Conservation (phyloP, 1,140 invertebrate genomes). For the Pseudomyrmex dendroicus region DNA sequence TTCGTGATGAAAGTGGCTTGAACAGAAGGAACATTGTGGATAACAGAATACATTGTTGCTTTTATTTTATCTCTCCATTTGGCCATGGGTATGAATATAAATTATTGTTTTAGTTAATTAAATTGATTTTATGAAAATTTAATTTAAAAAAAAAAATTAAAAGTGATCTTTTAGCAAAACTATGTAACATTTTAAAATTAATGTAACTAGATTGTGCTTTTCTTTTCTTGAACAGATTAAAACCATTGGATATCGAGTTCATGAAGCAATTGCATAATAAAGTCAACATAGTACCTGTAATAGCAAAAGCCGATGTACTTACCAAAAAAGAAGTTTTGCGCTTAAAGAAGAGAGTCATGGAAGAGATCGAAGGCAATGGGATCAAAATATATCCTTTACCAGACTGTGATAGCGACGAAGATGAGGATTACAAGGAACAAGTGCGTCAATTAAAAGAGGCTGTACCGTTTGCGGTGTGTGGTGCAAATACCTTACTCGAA, state of each 20-base stretch:
- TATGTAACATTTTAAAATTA: constrained; percentile 14
- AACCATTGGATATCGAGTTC: constrained; percentile 97
- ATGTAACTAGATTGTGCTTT: constrained; percentile 50
- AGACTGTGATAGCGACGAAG: constrained; percentile 97
- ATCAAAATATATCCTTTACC: constrained; percentile 98
- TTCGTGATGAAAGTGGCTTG: constrained; percentile 95
- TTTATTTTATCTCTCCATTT: constrained; percentile 99
- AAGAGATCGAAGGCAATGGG: constrained; percentile 93
- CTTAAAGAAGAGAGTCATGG: constrained; percentile 94
- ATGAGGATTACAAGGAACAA: constrained; percentile 97
- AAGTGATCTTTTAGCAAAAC: neutral
- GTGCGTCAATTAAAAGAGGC: constrained; percentile 96
- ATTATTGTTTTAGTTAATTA: constrained; percentile 42
- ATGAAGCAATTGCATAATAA: constrained; percentile 99
- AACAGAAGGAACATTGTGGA: constrained; percentile 97
- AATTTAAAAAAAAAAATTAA: neutral
- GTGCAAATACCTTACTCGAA: constrained; percentile 96
- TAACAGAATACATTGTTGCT: constrained; percentile 97
- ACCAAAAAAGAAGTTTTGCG: constrained; percentile 97
- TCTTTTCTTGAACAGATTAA: constrained; percentile 82
- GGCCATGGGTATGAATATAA: constrained; percentile 93
- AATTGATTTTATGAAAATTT: constrained; percentile 15
- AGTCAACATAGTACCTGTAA: constrained; percentile 99
- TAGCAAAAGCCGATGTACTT: constrained; percentile 99
- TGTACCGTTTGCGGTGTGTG: constrained; percentile 99